phyloP scores from a whole-genome alignment of 1,140 invertebrate genomes.

The Parapsyche elsis region DNA sequence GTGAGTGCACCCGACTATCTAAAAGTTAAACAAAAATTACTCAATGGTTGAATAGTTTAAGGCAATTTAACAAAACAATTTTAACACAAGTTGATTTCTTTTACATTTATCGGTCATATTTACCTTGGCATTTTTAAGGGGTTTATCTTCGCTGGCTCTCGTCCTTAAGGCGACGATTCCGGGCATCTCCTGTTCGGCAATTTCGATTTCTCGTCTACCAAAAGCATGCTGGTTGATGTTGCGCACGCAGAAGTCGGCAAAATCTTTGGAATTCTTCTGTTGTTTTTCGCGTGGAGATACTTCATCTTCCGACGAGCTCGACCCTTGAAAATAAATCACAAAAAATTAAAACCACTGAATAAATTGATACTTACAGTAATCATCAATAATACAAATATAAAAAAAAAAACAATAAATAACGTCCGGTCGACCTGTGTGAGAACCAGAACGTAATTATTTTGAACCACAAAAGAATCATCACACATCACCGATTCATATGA shows the following conservation, averaged over 20 bases:
- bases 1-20: constrained; percentile 96
- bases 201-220: constrained; percentile 95
- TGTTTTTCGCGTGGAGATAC: constrained; percentile 85
- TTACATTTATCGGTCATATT: not conserved
- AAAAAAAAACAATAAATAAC: no score
- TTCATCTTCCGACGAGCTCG: constrained; percentile 64
- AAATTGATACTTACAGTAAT: not conserved
- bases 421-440: no score
- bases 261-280: constrained; percentile 83
- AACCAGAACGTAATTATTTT: no score
- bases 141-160: constrained; percentile 91
- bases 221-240: constrained; percentile 94
- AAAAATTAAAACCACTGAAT: not conserved
- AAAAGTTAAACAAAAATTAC: constrained; percentile 30
- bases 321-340: constrained; percentile 60
- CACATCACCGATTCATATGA: no score
- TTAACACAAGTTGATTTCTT: no score
- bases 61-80: no score
- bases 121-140: constrained; percentile 90
- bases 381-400: no score
- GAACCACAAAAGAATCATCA: no score
- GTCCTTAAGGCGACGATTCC: constrained; percentile 95
- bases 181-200: constrained; percentile 99
- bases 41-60: not conserved
- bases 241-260: constrained; percentile 89